Conservation (phyloP, 2,888 invertebrate species). For the Strigamia transsilvanica region DNA sequence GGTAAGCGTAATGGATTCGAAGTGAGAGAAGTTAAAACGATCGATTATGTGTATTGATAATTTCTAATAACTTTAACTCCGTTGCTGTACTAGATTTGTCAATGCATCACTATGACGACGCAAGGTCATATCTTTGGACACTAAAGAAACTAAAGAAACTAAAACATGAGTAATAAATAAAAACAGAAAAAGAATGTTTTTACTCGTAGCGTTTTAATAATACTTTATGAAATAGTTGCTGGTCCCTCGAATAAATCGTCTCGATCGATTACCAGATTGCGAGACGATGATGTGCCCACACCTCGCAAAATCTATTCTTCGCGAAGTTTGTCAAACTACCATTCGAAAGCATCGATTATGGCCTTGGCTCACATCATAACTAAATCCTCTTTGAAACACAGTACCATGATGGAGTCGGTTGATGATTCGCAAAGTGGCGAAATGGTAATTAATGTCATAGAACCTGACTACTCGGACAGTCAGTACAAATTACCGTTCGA, state of each 20-base stretch:
- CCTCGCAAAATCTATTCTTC: background rate
- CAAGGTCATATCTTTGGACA: too few species aligned
- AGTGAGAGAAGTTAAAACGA: too few species aligned
- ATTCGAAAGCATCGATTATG: background rate
- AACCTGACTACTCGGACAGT: constrained; percentile 5
- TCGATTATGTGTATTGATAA: too few species aligned
- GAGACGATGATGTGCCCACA: background rate
- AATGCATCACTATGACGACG: too few species aligned
- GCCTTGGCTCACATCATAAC: background rate
- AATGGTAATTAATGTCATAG: background rate
- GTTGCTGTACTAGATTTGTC: too few species aligned
- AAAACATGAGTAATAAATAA: too few species aligned
- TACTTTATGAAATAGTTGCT: background rate
- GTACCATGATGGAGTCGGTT: background rate
- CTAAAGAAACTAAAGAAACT: too few species aligned
- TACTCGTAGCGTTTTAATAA: background rate
- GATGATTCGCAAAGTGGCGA: background rate
- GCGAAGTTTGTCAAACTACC: background rate
- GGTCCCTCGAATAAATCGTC: background rate
- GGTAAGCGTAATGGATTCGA: too few species aligned
- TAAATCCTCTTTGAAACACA: background rate
- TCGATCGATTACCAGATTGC: background rate
- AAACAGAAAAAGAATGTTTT: too few species aligned
- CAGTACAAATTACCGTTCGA: background rate
- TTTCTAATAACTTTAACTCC: too few species aligned